These are phyloP conservation scores for Urophycis tenuis DNA, from an alignment of 2,797 vertebrate genomes.

Conservation along the genomic window DNA sequence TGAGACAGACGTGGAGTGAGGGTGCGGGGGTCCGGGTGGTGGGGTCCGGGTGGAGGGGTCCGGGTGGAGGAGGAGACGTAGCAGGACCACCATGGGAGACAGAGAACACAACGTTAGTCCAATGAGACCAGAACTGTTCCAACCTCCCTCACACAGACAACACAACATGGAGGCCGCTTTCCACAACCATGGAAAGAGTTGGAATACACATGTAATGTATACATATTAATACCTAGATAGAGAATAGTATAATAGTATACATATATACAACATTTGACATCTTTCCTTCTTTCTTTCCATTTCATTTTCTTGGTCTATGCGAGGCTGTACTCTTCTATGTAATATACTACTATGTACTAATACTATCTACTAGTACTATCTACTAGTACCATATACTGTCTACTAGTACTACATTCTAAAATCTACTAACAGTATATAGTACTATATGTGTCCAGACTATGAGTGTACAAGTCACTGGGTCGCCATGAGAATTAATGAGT, in stretches of 20 bases:
- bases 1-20: neutral
- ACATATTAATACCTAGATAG: too few relatives aligned
- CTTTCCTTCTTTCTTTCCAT: too few relatives aligned
- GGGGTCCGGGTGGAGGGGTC: neutral
- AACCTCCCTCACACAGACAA: too few relatives aligned
- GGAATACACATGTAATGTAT: too few relatives aligned
- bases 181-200: too few relatives aligned
- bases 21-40: neutral
- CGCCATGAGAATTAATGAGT: neutral
- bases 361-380: neutral
- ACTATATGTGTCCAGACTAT: neutral
- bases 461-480: neutral
- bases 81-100: neutral
- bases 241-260: too few relatives aligned
- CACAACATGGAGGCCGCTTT: too few relatives aligned
- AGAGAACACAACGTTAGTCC: neutral
- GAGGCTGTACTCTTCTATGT: too few relatives aligned
- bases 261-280: too few relatives aligned
- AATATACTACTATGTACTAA: too few relatives aligned
- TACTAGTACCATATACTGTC: neutral
- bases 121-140: neutral
- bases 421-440: neutral
- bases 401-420: too few relatives aligned
- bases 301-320: too few relatives aligned
- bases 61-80: neutral